Evolutionary conservation across 2,797 vertebrate genomes (phyloP), one percentile per base, ranked within the genome.

Genomic region (Sebastes variabilis): DNA sequence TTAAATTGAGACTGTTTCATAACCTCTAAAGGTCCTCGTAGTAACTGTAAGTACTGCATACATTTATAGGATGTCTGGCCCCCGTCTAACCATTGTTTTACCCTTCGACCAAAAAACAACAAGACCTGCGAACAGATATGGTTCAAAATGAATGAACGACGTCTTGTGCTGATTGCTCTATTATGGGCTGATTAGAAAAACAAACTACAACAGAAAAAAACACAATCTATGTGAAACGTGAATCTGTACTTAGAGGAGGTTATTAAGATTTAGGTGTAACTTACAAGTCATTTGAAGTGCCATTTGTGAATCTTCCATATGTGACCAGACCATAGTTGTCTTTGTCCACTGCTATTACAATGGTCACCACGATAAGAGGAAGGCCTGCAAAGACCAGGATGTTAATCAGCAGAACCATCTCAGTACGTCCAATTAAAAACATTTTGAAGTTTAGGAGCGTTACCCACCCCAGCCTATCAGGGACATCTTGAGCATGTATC

Each of bases 401-500:
- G 22, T 60, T 8, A 49, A 36, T 32, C 4, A 77, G 13, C 16
- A 18, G 16, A 54, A 54, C 6, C 32, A 5, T 70, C 32, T 69
- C 12, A 24, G 4, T 12, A 24, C 1, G 46, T 56, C n/a, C 12
- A 24, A 9, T 69, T 8, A 0, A 22, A 29, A 64, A 55, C 2
- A 1, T 25, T 13, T 11, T 66, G n/a, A 32, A 16, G 8, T 13
- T 6, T 54, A 16, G 3, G 1, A 60, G 30, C 1, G 24, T 13
- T 77, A 96, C 97, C n/a, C 94, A 99, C 98, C 98, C 98, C 98
- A 99, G 80, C 98, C 98, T 46, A 97, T 58, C 55, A 98, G 52
- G 8, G 97, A 96, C 88, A 99, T 97, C 91, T 98, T 99, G 60
- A 99, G 96, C 93, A 99, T 99, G 91, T 99, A 99, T 94, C 96